Conservation (phyloP, 2,113 vertebrate species). For the Lanius ludovicianus region DNA sequence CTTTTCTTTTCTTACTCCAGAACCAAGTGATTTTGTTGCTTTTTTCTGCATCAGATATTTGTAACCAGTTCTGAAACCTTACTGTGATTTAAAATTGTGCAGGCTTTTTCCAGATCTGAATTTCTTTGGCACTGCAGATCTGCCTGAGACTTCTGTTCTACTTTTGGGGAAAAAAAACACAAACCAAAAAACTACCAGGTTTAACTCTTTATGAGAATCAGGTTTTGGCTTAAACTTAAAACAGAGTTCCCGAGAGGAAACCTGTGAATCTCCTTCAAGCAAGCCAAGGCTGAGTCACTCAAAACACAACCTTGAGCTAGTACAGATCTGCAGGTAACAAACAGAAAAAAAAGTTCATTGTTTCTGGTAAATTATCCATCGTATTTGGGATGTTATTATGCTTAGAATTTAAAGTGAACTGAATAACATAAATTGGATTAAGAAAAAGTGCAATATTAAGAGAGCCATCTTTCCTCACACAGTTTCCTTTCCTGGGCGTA, state of each 20-base stretch:
- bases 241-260: fast-evolving
- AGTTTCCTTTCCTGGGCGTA: neutral
- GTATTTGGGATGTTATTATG: neutral
- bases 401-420: neutral
- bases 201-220: neutral
- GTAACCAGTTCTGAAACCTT: neutral
- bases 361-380: neutral
- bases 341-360: neutral
- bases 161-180: neutral
- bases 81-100: neutral
- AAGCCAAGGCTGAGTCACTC: neutral
- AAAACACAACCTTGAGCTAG: neutral
- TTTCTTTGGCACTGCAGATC: neutral
- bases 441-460: neutral
- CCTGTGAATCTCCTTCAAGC: neutral
- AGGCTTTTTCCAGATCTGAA: neutral
- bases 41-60: neutral
- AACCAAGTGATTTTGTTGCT: neutral
- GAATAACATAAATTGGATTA: neutral
- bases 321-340: neutral
- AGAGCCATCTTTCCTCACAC: neutral
- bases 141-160: neutral
- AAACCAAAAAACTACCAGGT: neutral
- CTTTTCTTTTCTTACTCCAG: neutral
- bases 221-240: neutral